Evolutionary conservation across 2,113 vertebrate species (phyloP).

Genomic region (Ranitomeya imitator): DNA sequence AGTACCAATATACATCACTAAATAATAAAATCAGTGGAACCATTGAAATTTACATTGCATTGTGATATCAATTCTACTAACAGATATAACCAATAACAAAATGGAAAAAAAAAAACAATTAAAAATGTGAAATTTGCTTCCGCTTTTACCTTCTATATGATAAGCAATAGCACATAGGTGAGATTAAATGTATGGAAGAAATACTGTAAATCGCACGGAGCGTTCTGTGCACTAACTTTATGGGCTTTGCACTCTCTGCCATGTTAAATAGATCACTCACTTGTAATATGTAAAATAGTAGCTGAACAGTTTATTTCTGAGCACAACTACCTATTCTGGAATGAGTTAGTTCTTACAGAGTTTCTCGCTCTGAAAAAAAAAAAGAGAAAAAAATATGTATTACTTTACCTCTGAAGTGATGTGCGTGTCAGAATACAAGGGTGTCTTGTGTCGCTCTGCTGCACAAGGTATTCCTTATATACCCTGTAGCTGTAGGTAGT

Average conservation of each 20-base stretch:
- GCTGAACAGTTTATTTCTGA: not conserved
- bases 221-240: not conserved
- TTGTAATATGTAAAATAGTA: constrained; percentile 29
- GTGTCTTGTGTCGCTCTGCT: constrained; percentile 55
- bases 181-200: not conserved
- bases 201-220: not conserved
- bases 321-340: constrained; percentile 25
- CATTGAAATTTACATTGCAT: not conserved
- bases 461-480: constrained; percentile 64
- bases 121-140: not conserved
- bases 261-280: constrained; percentile 23
- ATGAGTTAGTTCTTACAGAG: constrained; percentile 40
- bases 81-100: not conserved
- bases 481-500: constrained; percentile 56
- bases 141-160: not conserved
- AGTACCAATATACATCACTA: not conserved
- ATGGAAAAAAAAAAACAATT: not conserved
- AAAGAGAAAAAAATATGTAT: constrained; percentile 56
- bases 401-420: constrained; percentile 67
- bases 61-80: not conserved
- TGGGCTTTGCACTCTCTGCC: not conserved
- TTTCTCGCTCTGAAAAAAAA: constrained; percentile 51
- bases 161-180: not conserved
- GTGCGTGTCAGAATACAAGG: constrained; percentile 62
- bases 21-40: not conserved